These are phyloP conservation scores for Rafetus swinhoei DNA, from an alignment of 2,113 vertebrate species.

Conservation along the genomic window DNA sequence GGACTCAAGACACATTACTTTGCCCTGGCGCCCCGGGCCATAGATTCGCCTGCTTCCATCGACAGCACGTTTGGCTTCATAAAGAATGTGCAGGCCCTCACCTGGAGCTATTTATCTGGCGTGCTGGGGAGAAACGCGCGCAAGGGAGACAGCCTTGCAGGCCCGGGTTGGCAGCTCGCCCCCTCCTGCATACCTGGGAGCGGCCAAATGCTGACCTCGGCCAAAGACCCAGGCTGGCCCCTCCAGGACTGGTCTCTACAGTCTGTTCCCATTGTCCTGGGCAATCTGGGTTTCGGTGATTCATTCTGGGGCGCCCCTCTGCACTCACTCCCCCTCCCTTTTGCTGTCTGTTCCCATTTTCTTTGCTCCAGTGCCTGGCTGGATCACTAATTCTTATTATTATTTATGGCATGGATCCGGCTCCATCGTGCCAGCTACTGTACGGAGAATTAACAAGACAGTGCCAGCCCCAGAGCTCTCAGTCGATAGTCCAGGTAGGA, in stretches of 20 bases:
- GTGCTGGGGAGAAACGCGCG: conserved; percentile 23
- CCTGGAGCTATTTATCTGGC: conserved; percentile 93
- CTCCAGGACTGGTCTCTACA: neutral
- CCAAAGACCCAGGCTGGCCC: neutral
- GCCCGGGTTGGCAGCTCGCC: conserved; percentile 51
- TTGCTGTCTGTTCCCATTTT: neutral
- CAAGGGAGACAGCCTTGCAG: conserved; percentile 44
- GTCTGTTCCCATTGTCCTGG: neutral
- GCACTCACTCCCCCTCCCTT: conserved; percentile 7
- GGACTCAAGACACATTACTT: conserved; percentile 91
- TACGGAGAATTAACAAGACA: neutral
- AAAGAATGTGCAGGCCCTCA: conserved; percentile 97
- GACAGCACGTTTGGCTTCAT: conserved; percentile 88
- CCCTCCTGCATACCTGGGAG: neutral
- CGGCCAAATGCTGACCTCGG: neutral
- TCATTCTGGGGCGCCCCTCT: no score
- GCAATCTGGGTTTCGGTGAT: neutral
- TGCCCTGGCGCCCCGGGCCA: conserved; percentile 89
- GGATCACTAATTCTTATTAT: conserved; percentile 41
- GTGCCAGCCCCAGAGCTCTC: neutral
- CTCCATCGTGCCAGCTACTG: conserved; percentile 33
- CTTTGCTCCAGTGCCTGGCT: conserved; percentile 36
- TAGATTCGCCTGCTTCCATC: conserved; percentile 92
- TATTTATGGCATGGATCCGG: conserved; percentile 59
- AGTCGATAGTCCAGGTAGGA: conserved; percentile 19